phyloP scores from a whole-genome alignment of 2,888 invertebrate species.

The Habroteleia sp. region DNA sequence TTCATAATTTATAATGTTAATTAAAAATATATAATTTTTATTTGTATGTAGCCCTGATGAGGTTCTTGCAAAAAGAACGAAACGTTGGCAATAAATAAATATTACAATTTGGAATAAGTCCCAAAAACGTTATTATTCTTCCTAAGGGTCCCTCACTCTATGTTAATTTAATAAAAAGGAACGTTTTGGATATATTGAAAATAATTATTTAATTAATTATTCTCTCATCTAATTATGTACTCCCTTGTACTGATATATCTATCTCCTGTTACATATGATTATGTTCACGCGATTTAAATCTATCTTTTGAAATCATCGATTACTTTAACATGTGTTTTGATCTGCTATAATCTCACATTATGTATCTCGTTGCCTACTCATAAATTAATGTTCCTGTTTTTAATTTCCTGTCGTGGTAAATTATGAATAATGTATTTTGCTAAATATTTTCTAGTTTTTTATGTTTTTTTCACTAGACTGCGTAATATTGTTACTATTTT shows the following conservation, averaged over 20 bases:
- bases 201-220: too few species aligned
- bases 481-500: slow-evolving; percentile 14
- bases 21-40: too few species aligned
- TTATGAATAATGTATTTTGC: slow-evolving; percentile 46
- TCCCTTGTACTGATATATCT: slow-evolving; percentile 47
- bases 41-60: too few species aligned
- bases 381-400: slow-evolving; percentile 45
- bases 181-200: too few species aligned
- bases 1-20: too few species aligned
- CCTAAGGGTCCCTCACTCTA: too few species aligned
- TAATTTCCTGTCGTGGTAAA: slow-evolving; percentile 19
- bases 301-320: slow-evolving; percentile 52
- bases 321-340: slow-evolving; percentile 49
- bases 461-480: slow-evolving; percentile 14
- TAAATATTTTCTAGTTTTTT: slow-evolving; percentile 28
- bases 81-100: too few species aligned
- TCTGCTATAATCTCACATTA: slow-evolving; percentile 37
- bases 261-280: slow-evolving; percentile 52
- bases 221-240: too few species aligned
- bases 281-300: slow-evolving; percentile 53
- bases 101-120: too few species aligned
- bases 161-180: too few species aligned
- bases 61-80: too few species aligned
- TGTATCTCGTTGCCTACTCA: slow-evolving; percentile 45
- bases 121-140: too few species aligned